These are phyloP conservation scores for Triplophysa bombifrons DNA, from an alignment of 2,797 vertebrate species.

Conservation along the genomic window DNA sequence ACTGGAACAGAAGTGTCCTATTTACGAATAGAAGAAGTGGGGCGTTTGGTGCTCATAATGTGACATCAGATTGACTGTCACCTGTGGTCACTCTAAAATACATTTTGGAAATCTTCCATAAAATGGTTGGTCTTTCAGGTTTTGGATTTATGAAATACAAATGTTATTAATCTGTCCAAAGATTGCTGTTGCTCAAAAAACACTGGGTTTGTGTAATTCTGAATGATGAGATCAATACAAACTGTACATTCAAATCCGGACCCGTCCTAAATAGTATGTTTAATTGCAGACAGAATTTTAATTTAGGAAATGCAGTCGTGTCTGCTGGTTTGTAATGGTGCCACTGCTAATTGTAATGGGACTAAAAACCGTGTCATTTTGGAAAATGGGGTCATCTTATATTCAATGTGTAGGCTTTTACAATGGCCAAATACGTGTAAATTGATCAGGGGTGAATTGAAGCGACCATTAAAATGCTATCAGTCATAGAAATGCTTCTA, in stretches of 20 bases:
- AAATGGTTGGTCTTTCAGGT: not conserved
- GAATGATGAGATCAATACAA: not conserved
- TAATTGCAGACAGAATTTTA: not conserved
- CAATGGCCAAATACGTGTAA: no score
- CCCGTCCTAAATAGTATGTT: not conserved
- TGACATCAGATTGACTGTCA: conserved; percentile 31
- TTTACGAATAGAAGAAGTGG: conserved; percentile 61
- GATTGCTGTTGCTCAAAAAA: not conserved
- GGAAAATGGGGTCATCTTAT: no score
- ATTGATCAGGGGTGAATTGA: no score
- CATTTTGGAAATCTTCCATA: not conserved
- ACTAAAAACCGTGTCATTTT: not conserved
- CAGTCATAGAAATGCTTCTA: no score
- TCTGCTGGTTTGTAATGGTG: not conserved
- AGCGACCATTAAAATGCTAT: no score
- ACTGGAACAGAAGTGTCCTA: conserved; percentile 56
- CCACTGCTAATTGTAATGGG: not conserved
- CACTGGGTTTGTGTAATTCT: not conserved
- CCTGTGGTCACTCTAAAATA: conserved; percentile 25
- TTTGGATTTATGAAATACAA: not conserved
- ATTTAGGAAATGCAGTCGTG: not conserved
- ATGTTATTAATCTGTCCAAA: not conserved
- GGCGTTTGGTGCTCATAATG: conserved; percentile 58
- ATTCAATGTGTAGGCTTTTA: no score
- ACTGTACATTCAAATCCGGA: not conserved